These are phyloP conservation scores for Radopholus similis DNA, from an alignment of 1,140 invertebrate species.

Conservation along the genomic window DNA sequence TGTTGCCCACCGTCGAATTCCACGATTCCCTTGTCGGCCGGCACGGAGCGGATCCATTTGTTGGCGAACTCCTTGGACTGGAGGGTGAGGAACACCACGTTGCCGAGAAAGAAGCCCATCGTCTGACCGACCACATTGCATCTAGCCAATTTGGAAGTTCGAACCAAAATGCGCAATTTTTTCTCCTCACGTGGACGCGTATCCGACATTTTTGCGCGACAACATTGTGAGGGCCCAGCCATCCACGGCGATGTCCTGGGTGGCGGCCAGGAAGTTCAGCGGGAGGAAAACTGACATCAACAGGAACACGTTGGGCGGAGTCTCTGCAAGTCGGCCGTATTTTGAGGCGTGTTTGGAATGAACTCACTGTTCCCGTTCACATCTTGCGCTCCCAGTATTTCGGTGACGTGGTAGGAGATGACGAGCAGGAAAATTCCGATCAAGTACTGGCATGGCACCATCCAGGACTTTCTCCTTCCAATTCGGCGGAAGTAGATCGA, in stretches of 20 bases:
- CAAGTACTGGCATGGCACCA: constrained; percentile 77
- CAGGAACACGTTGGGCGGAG: constrained; percentile 72
- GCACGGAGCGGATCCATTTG: constrained; percentile 75
- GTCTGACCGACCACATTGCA: constrained; percentile 96
- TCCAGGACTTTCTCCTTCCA: constrained; percentile 92
- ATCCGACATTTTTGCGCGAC: constrained; percentile 88
- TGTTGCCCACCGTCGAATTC: constrained; percentile 72
- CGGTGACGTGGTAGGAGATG: constrained; percentile 72
- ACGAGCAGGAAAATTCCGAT: constrained; percentile 76
- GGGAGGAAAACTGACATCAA: constrained; percentile 82
- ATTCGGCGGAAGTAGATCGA: constrained; percentile 76
- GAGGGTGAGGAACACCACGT: constrained; percentile 92
- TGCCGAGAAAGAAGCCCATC: constrained; percentile 92
- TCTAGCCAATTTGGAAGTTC: background rate
- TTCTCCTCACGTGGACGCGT: constrained; percentile 76
- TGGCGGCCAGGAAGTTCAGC: constrained; percentile 91
- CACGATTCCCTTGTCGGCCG: constrained; percentile 73
- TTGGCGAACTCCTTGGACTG: constrained; percentile 95
- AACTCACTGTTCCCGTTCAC: background rate
- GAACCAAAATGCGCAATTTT: background rate
- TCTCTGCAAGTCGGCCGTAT: too few relatives aligned
- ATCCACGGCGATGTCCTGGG: constrained; percentile 98
- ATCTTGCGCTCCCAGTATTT: constrained; percentile 69
- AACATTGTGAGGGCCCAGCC: constrained; percentile 99
- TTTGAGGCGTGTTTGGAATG: background rate